A percentile compares a stretch with the other conserved stretches of the same genome.
phyloP scores from a whole-genome alignment of 2,113 vertebrate species.

The Gorsachius goisagi region DNA sequence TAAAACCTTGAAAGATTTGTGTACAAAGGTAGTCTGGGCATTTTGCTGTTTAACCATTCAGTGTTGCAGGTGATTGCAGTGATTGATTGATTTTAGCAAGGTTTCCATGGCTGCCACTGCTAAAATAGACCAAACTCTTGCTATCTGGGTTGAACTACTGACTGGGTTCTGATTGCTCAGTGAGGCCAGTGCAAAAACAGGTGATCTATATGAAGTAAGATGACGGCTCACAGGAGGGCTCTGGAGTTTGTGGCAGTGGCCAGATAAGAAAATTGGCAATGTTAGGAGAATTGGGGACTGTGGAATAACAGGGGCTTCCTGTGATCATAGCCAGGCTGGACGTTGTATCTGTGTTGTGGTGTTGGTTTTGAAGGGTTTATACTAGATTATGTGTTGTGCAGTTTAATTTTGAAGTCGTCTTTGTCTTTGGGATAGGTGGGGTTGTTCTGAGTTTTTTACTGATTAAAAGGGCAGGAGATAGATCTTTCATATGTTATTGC shows the following conservation, averaged over 20 bases:
- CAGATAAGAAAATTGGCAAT: background rate
- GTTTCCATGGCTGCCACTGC: background rate
- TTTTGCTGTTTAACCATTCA: background rate
- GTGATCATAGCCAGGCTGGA: background rate
- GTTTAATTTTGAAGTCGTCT: background rate
- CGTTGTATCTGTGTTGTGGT: accelerated
- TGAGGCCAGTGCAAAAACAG: background rate
- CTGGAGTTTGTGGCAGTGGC: background rate
- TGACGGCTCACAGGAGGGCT: background rate
- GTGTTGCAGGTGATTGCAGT: background rate
- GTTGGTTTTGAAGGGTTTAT: background rate
- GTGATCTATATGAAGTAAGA: background rate
- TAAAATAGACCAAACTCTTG: background rate
- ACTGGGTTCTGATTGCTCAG: background rate
- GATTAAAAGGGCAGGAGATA: background rate
- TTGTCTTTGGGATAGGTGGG: background rate
- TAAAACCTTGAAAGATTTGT: background rate
- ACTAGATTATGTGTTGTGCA: background rate
- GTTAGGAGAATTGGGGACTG: background rate
- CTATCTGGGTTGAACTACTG: background rate
- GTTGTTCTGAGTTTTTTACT: background rate
- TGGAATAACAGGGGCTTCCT: background rate
- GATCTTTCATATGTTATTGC: background rate
- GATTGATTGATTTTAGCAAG: background rate
- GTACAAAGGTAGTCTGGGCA: background rate